Evolutionary conservation across 2,797 vertebrate genomes (phyloP), one percentile per base, ranked within the genome.

Genomic region (Diglossa cyanea): DNA sequence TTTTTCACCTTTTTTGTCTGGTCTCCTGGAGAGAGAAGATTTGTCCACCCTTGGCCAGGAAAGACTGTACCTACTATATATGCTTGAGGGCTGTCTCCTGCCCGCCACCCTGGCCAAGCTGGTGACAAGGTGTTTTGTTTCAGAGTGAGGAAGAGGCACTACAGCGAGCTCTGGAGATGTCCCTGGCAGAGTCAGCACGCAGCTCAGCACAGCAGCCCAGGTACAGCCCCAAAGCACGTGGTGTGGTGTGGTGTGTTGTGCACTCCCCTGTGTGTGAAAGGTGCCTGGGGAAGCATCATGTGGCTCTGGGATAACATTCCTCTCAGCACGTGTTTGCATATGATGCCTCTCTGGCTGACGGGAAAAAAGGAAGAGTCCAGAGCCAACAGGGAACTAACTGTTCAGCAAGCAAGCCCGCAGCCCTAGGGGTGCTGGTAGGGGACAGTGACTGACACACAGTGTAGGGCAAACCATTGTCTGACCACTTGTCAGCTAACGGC

Each of bases 81-180:
- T 68, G 31, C 39, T 31, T 66, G 28, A n/a, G 50, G 26, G 44
- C 78, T 86, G 58, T 37, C 14, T 71, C 44, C 55, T 55, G 39
- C 19, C 10, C 7, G 11, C 23, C 3, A 10, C 16, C 23, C 21
- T 2, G 2, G n/a, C 51, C 68, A 62, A 79, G 66, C 72, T 68
- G 57, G 11, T 91, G 73, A 94, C 3, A 2, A 57, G 33, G 4
- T 61, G 39, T 80, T 60, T 74, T 94, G 47, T 97, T 94, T 70
- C 97, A 99, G 99, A 99, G 98, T 0, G 99, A 99, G 90, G 99
- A 99, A 77, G 99, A 99, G 96, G 99, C 99, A 39, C 98, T 99
- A 92, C 99, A 99, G 95, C 98, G 98, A 91, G 99, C 99, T 55
- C 97, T 99, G 97, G 99, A 99, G 97, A 98, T 99, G 98, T 99